Evolutionary conservation across 2,797 vertebrate genomes (phyloP).

Genomic region (Etheostoma perlongum): DNA sequence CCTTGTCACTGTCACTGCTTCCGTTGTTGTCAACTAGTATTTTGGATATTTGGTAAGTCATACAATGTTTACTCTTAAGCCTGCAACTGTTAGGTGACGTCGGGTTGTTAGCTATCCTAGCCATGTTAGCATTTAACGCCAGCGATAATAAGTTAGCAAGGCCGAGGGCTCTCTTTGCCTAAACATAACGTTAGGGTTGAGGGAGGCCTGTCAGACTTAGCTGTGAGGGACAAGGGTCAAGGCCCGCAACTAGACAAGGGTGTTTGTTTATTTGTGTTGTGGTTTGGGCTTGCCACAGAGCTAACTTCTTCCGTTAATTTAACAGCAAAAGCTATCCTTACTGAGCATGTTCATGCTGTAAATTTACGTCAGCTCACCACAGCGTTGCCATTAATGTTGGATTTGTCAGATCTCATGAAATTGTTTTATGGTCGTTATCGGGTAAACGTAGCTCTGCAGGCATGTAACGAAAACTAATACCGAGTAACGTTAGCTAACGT

Average conservation of each 20-base stretch:
- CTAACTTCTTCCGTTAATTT: slow-evolving; percentile 16
- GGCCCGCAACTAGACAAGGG: slow-evolving; percentile 61
- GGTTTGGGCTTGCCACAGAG: slow-evolving; percentile 3
- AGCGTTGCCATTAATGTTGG: slow-evolving; percentile 7
- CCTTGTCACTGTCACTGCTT: slow-evolving; percentile 42
- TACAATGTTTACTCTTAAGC: slow-evolving; percentile 33
- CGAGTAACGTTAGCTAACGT: neutral
- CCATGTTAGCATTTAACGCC: slow-evolving; percentile 56
- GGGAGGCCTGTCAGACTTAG: slow-evolving; percentile 78
- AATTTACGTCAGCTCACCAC: neutral
- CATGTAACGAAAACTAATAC: slow-evolving; percentile 37
- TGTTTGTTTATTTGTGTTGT: slow-evolving; percentile 74
- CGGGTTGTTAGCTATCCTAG: slow-evolving; percentile 37
- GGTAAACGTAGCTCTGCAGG: slow-evolving; percentile 44
- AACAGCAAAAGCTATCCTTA: neutral
- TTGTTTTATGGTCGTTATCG: slow-evolving; percentile 34
- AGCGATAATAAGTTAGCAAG: slow-evolving; percentile 60
- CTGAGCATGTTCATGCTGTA: neutral
- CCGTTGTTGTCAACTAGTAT: slow-evolving; percentile 57
- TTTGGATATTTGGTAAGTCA: slow-evolving; percentile 81
- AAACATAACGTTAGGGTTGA: slow-evolving; percentile 42
- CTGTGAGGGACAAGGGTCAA: slow-evolving; percentile 75
- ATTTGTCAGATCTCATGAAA: slow-evolving; percentile 21
- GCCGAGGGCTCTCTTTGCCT: slow-evolving; percentile 69
- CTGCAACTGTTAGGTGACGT: slow-evolving; percentile 7